Percentiles rank a stretch among this genome's conserved stretches.
phyloP scores from a whole-genome alignment of 2,113 vertebrate genomes.

The Pelodiscus sinensis region DNA sequence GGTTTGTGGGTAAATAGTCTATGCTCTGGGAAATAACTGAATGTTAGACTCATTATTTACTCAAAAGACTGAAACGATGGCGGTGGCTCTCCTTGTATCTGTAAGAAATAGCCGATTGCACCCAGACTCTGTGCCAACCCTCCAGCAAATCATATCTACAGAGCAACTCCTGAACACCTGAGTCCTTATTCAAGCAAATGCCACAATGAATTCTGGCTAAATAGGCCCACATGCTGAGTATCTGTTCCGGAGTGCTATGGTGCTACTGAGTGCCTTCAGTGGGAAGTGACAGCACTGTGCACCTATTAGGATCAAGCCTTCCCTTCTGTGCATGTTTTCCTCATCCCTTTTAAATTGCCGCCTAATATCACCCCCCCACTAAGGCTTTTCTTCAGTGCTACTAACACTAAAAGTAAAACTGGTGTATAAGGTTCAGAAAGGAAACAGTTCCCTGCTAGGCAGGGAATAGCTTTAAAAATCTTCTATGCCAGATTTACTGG shows the following conservation, averaged over 20 bases:
- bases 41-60: not conserved
- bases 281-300: not conserved
- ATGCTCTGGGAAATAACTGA: not conserved
- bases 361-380: not conserved
- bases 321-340: not conserved
- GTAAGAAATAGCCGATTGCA: not conserved
- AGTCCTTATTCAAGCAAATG: not conserved
- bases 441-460: not conserved
- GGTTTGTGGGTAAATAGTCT: not conserved
- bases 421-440: not conserved
- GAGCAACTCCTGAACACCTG: not conserved
- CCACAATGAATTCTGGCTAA: not conserved
- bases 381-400: not conserved
- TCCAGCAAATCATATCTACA: not conserved
- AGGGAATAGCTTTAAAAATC: rapidly evolving
- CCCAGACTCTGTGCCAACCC: not conserved
- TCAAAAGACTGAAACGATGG: not conserved
- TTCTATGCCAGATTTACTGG: rapidly evolving
- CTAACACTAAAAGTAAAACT: not conserved
- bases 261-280: not conserved
- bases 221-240: not conserved
- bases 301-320: not conserved
- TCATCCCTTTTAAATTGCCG: not conserved
- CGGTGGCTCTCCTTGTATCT: not conserved
- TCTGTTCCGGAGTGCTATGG: no score